These are phyloP conservation scores for Neostethus bicornis DNA, from an alignment of 2,797 vertebrate genomes.

Conservation along the genomic window DNA sequence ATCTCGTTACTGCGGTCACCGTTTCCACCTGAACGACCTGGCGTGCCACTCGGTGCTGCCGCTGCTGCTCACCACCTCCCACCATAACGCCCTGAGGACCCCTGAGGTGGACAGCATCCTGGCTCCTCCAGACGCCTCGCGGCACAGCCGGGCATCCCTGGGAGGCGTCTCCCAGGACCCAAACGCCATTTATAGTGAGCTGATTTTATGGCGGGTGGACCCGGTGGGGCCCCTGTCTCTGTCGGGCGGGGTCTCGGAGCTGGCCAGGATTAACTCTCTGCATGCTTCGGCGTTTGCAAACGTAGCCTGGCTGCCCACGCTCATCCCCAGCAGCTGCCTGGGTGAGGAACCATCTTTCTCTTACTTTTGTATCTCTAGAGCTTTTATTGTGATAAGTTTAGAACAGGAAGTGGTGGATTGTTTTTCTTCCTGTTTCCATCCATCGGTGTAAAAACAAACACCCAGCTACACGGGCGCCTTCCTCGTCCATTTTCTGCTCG, in stretches of 20 bases:
- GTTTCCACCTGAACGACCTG: slow-evolving; percentile 97
- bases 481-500: no score
- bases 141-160: slow-evolving; percentile 68
- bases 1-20: slow-evolving; percentile 96
- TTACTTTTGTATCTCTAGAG: no score
- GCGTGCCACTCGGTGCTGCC: slow-evolving; percentile 97
- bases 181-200: slow-evolving; percentile 93
- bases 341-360: slow-evolving; percentile 86
- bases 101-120: slow-evolving; percentile 79
- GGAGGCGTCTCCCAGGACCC: slow-evolving; percentile 86
- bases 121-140: slow-evolving; percentile 51
- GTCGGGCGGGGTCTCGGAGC: slow-evolving; percentile 96
- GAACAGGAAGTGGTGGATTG: no score
- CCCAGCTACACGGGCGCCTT: no score
- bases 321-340: slow-evolving; percentile 96
- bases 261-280: slow-evolving; percentile 97
- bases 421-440: no score
- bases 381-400: no score
- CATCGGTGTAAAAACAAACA: no score
- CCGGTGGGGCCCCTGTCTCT: slow-evolving; percentile 95
- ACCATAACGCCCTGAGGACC: slow-evolving; percentile 91
- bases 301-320: slow-evolving; percentile 94
- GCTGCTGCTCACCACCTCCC: slow-evolving; percentile 94
- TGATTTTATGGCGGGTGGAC: slow-evolving; percentile 98
- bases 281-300: slow-evolving; percentile 96